Evolutionary conservation across 37 sponge, comb jelly and placozoan genomes (phyloP).

Genomic region (Bolinopsis microptera): DNA sequence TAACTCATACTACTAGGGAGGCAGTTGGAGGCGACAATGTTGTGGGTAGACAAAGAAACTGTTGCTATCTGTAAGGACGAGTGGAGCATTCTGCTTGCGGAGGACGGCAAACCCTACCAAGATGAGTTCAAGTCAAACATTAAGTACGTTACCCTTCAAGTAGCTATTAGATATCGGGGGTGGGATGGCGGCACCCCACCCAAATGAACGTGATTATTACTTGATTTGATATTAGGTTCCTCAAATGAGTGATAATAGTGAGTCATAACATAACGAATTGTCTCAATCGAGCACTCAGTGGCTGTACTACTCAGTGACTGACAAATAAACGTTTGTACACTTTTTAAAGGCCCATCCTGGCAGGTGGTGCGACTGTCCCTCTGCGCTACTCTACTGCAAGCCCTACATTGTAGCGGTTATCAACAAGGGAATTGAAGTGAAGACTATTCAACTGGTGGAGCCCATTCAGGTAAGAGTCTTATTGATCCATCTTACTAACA

Average conservation of each 20-base stretch:
- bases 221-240: no score
- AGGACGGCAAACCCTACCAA: slow-evolving; percentile 34
- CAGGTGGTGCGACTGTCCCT: slow-evolving; percentile 58
- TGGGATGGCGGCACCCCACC: no score
- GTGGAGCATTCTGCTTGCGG: slow-evolving; percentile 53
- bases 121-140: slow-evolving; percentile 48
- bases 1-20: no score
- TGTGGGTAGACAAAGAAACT: slow-evolving; percentile 24
- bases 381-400: slow-evolving; percentile 14
- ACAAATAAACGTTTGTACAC: no score
- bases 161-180: no score
- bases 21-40: slow-evolving; percentile 27
- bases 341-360: no score
- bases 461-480: slow-evolving; percentile 48
- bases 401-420: slow-evolving; percentile 51
- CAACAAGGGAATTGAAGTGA: slow-evolving; percentile 24
- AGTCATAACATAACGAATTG: no score
- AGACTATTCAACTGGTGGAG: slow-evolving; percentile 29
- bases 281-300: no score
- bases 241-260: no score
- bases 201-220: no score
- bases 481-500: no score
- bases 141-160: neutral
- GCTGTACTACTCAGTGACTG: no score
- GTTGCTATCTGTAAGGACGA: slow-evolving; percentile 59